phyloP scores from a whole-genome alignment of 1,140 invertebrate species.

The Sminthurides bifidus region DNA sequence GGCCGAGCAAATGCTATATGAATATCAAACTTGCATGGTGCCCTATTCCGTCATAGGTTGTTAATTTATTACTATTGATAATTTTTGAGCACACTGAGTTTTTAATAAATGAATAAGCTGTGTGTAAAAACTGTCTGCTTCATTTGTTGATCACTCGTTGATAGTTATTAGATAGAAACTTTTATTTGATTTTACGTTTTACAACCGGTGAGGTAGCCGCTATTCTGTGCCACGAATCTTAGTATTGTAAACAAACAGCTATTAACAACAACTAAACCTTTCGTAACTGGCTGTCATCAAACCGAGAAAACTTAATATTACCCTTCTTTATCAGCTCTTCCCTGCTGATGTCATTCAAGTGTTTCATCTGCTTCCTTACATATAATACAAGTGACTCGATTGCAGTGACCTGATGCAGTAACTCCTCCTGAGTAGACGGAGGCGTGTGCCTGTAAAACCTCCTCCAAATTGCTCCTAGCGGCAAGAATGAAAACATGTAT shows the following conservation, averaged over 20 bases:
- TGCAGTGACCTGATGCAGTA: constrained; percentile 12
- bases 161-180: too few species aligned
- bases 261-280: too few species aligned
- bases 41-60: too few species aligned
- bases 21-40: too few species aligned
- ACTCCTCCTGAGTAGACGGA: constrained; percentile 16
- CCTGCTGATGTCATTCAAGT: constrained; percentile 10
- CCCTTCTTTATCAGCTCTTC: constrained; percentile 12
- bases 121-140: neutral
- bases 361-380: constrained; percentile 21
- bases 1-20: too few species aligned
- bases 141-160: too few species aligned
- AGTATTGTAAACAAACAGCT: constrained; percentile 4
- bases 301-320: constrained; percentile 17
- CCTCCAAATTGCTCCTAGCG: constrained; percentile 57
- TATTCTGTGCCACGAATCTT: neutral
- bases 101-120: too few species aligned
- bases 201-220: neutral
- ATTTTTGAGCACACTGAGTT: too few species aligned
- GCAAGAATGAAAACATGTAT: neutral
- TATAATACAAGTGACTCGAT: constrained; percentile 28
- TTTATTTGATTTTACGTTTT: neutral
- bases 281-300: too few species aligned
- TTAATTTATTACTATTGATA: neutral
- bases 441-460: constrained; percentile 49